These are phyloP conservation scores for Brachyptera risi DNA, from an alignment of 2,888 invertebrate genomes.

Conservation along the genomic window DNA sequence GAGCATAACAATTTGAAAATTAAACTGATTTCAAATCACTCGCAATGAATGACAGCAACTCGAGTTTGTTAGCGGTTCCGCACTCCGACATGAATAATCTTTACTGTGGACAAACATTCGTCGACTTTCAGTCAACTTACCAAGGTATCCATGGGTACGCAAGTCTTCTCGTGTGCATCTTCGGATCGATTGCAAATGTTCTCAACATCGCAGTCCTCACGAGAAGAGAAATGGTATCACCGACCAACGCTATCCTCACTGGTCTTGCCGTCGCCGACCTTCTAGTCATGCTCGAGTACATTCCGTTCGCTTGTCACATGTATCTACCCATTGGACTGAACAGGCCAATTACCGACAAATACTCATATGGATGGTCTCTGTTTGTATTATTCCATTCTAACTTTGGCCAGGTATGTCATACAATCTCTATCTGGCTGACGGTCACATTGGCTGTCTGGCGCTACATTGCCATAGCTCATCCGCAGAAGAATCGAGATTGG, in stretches of 20 bases:
- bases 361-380: slow-evolving; percentile 68
- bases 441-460: slow-evolving; percentile 81
- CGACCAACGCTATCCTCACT: slow-evolving; percentile 82
- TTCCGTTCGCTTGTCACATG: slow-evolving; percentile 68
- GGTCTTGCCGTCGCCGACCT: slow-evolving; percentile 84
- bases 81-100: background rate
- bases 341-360: slow-evolving; percentile 49
- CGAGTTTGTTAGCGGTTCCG: background rate
- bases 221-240: slow-evolving; percentile 73
- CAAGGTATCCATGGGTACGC: slow-evolving; percentile 73
- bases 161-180: slow-evolving; percentile 76
- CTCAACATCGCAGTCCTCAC: slow-evolving; percentile 85
- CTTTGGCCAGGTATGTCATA: slow-evolving; percentile 74
- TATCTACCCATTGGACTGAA: slow-evolving; percentile 58
- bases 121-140: slow-evolving; percentile 60
- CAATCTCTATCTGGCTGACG: slow-evolving; percentile 77
- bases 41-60: slow-evolving; percentile 7
- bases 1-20: no score
- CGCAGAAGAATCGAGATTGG: slow-evolving; percentile 75
- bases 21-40: no score
- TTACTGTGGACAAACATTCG: slow-evolving; percentile 57
- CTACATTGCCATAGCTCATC: slow-evolving; percentile 72
- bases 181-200: slow-evolving; percentile 82
- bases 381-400: slow-evolving; percentile 77
- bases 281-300: slow-evolving; percentile 83